Evolutionary conservation across 2,888 invertebrate genomes (phyloP), one percentile per base, ranked within the genome.

Genomic region (Nomada lathburiana): DNA sequence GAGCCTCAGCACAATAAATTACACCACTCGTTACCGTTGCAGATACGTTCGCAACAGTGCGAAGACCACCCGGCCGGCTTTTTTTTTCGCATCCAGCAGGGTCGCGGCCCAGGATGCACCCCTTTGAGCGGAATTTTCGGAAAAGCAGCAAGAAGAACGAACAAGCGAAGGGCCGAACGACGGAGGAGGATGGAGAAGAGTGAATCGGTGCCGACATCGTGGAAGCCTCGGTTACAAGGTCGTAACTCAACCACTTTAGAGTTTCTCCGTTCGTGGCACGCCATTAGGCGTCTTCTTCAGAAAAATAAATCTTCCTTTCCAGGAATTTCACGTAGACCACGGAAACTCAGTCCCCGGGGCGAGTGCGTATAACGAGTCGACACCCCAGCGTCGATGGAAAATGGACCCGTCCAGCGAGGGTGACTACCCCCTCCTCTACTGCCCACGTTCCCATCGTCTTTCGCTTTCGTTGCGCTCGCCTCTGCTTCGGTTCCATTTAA

Each of bases 241-340:
- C 91, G 91, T 92, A 93, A 93, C 92, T 92, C 90, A 91, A 88
- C 87, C 91, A 91, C 88, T 91, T 91, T 91, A 88, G 88, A 90
- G 91, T 90, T 91, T 89, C 89, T 89, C 88, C 84, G 88, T 85
- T 89, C 89, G 84, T 86, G 90, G 90, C 88, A 88, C 90, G 88
- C 92, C 92, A 91, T 92, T 91, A 91, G 92, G 89, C 82, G 83
- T 90, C 90, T 91, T 92, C 90, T 91, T 91, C 91, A 91, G 88
- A 91, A 93, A 92, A 93, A 93, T 93, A 93, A 93, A 93, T 93
- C 93, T 93, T 92, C 89, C 82, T 89, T 92, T 90, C 91, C 86
- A 84, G 83, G 92, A 92, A 92, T 89, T 88, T 81, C 85, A 77
- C 83, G 72, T 72, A 75, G 82, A 76, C 85, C 68, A 67, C 52